These are phyloP conservation scores for Acipenser transmontanus DNA, from an alignment of 2,797 vertebrate species.

Conservation along the genomic window DNA sequence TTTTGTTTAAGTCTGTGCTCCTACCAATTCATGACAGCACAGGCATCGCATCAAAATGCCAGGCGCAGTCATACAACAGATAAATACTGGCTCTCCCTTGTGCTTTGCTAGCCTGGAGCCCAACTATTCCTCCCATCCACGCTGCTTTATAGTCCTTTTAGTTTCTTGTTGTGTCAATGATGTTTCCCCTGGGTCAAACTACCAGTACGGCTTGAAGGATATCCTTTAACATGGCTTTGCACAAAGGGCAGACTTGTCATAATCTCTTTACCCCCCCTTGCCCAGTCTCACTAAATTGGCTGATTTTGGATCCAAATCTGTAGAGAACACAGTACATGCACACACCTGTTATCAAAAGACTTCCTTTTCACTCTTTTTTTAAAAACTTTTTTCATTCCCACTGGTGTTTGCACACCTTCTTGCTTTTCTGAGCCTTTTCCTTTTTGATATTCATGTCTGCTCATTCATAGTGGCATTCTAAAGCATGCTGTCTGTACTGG, in stretches of 20 bases:
- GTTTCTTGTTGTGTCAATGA: not conserved
- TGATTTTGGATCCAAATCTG: no score
- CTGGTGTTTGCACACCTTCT: no score
- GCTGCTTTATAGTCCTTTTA: slow-evolving; percentile 1
- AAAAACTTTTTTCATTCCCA: no score
- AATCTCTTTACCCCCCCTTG: not conserved
- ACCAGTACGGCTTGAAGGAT: not conserved
- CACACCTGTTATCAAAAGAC: no score
- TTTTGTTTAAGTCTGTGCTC: not conserved
- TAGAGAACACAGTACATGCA: no score
- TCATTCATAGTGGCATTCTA: no score
- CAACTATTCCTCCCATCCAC: not conserved
- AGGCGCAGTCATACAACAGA: not conserved
- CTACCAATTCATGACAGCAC: not conserved
- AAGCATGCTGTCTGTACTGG: no score
- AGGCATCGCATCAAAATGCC: not conserved
- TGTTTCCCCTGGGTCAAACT: not conserved
- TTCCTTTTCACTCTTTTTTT: no score
- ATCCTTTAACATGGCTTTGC: not conserved
- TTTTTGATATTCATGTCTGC: no score
- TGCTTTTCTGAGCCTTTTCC: no score
- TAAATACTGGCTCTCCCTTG: not conserved
- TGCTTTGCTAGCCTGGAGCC: not conserved
- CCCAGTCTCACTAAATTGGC: no score
- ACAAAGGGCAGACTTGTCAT: not conserved